Evolutionary conservation across 2,797 vertebrate species (phyloP).

Genomic region (Spondyliosoma cantharus): DNA sequence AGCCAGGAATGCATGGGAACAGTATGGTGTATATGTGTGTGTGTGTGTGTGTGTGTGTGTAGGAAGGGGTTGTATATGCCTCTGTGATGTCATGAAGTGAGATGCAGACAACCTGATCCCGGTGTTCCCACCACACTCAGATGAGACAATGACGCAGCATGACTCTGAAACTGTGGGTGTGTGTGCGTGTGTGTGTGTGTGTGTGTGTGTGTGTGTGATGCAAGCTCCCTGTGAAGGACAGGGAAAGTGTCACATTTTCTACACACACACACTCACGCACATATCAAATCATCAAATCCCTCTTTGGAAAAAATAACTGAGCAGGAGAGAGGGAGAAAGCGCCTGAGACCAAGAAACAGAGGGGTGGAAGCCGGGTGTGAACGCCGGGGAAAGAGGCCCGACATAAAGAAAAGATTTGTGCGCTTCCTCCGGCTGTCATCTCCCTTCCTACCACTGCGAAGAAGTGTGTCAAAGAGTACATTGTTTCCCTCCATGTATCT

Average conservation of each 20-base stretch:
- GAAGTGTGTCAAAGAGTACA: conserved; percentile 75
- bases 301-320: conserved; percentile 37
- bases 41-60: conserved; percentile 8
- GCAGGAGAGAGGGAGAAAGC: conserved; percentile 6
- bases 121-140: conserved; percentile 37
- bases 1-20: conserved; percentile 64
- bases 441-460: conserved; percentile 71
- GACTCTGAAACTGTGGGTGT: conserved; percentile 31
- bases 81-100: conserved; percentile 54
- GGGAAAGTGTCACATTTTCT: conserved; percentile 34
- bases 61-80: conserved; percentile 23
- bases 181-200: conserved; percentile 21
- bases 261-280: conserved; percentile 36
- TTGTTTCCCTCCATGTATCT: conserved; percentile 71
- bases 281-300: conserved; percentile 59
- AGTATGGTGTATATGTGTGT: neutral
- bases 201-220: conserved; percentile 23
- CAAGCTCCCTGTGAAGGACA: conserved; percentile 49
- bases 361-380: conserved; percentile 65
- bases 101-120: conserved; percentile 43
- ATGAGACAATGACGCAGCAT: conserved; percentile 57
- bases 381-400: conserved; percentile 52
- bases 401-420: conserved; percentile 76
- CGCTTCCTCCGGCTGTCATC: conserved; percentile 66
- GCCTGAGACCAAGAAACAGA: conserved; percentile 52